Conservation (phyloP, 2,113 vertebrate species). For the Martes martes region DNA sequence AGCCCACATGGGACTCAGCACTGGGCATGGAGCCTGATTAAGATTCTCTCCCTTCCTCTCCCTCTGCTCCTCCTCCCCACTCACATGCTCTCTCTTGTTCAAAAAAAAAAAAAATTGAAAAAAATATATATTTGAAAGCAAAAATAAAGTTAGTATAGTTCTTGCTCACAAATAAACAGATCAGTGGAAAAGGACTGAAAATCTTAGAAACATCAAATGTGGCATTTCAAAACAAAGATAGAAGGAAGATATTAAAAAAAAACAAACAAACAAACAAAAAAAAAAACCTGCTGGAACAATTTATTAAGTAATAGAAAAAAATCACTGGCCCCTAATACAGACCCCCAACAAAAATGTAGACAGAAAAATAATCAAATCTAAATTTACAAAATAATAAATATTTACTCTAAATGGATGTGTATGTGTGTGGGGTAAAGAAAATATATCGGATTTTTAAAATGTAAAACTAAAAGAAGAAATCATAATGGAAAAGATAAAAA, state of each 20-base stretch:
- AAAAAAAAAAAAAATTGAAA: too few relatives aligned
- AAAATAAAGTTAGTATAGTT: background rate
- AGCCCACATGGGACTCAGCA: background rate
- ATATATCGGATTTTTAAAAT: background rate
- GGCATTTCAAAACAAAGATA: background rate
- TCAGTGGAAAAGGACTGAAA: background rate
- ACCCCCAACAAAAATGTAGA: background rate
- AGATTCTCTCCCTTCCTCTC: background rate
- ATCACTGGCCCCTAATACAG: background rate
- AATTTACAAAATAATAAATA: background rate
- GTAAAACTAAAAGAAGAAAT: background rate
- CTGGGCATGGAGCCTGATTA: background rate
- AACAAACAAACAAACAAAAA: too few relatives aligned
- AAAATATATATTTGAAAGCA: background rate
- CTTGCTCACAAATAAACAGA: background rate
- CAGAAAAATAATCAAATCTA: background rate
- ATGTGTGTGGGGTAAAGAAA: rapidly evolving
- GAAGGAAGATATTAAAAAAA: background rate
- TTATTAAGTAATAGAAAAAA: background rate
- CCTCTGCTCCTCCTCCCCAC: background rate
- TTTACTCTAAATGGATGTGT: background rate
- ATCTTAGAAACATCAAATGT: background rate
- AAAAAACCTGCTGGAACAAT: background rate
- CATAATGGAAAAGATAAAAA: background rate
- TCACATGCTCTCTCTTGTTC: background rate